These are phyloP conservation scores for Molothrus ater DNA, from an alignment of 2,797 vertebrate species.

Conservation along the genomic window DNA sequence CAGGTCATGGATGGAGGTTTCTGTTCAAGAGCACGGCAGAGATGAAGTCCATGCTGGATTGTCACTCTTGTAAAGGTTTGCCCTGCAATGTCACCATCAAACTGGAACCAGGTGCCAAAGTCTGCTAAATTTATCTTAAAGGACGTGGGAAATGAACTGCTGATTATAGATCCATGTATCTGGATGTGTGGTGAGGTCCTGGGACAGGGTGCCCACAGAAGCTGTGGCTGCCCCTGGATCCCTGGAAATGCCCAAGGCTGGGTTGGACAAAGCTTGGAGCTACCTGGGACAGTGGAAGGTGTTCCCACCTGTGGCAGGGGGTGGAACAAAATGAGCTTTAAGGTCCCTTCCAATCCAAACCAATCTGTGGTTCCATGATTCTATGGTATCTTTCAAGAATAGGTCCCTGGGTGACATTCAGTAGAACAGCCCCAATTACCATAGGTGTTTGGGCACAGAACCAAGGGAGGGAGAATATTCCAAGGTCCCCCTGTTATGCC, in stretches of 20 bases:
- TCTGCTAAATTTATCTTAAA: constrained; percentile 83
- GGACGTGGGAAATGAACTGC: constrained; percentile 73
- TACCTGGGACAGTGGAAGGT: background rate
- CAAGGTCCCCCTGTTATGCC: no score
- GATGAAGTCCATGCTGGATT: background rate
- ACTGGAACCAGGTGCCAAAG: constrained; percentile 80
- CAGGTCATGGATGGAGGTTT: rapidly evolving
- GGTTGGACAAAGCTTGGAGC: background rate
- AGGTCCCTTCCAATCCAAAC: background rate
- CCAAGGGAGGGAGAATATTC: background rate
- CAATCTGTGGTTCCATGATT: background rate
- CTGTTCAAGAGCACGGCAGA: rapidly evolving
- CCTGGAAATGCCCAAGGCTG: background rate
- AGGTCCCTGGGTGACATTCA: constrained; percentile 60
- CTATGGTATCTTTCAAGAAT: constrained; percentile 72
- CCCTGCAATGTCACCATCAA: constrained; percentile 63
- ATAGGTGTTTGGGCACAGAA: background rate
- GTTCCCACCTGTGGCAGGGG: background rate
- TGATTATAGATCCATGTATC: constrained; percentile 76
- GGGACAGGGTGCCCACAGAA: background rate
- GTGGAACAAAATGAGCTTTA: background rate
- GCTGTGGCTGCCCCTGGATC: background rate
- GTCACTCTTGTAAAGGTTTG: background rate
- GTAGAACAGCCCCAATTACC: constrained; percentile 73
- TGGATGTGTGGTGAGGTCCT: background rate